Conservation (phyloP, 2,113 vertebrate species). For the Penelope pileata region DNA sequence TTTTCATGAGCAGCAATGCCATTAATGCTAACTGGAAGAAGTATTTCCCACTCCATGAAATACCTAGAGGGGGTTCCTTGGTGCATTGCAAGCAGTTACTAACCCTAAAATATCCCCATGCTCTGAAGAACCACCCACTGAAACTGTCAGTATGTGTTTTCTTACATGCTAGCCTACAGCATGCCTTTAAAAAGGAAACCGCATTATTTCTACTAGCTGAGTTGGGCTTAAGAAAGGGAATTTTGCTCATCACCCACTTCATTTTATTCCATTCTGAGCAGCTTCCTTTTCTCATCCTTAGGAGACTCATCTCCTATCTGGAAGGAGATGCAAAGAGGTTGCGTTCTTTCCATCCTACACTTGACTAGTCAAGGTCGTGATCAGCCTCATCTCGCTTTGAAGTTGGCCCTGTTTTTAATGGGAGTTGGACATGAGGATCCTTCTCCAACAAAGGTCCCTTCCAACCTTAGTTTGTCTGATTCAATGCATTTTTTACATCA, state of each 20-base stretch:
- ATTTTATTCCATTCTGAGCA: not conserved
- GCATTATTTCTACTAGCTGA: not conserved
- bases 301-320: not conserved
- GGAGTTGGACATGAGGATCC: not conserved
- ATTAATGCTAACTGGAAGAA: not conserved
- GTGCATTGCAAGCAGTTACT: not conserved
- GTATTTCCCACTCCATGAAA: not conserved
- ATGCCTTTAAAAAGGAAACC: not conserved
- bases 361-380: not conserved
- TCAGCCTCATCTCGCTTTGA: rapidly evolving
- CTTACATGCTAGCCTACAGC: rapidly evolving
- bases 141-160: not conserved
- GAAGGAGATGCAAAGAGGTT: not conserved
- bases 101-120: not conserved
- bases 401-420: not conserved
- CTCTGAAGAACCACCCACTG: not conserved
- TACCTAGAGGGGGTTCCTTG: not conserved
- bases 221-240: not conserved
- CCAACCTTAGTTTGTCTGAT: not conserved
- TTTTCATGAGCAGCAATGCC: not conserved
- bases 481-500: not conserved
- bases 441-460: not conserved
- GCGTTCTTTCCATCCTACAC: not conserved
- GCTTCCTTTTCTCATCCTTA: not conserved
- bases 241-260: not conserved